These are phyloP conservation scores for Sorex fumeus DNA, from an alignment of 2,113 vertebrate species.

Conservation along the genomic window DNA sequence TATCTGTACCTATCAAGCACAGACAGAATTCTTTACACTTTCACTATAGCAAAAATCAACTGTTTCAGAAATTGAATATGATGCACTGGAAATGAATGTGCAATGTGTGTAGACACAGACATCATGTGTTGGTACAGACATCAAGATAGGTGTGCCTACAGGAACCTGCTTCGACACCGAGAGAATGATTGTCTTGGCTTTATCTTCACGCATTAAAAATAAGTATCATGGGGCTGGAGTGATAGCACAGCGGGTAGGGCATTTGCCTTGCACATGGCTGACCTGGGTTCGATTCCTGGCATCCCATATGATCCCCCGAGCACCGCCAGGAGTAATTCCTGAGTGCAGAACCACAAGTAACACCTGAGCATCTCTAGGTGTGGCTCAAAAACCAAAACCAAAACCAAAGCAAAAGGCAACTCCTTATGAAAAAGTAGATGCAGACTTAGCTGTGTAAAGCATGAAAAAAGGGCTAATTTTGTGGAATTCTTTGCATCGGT, in stretches of 20 bases:
- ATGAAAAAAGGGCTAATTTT: background rate
- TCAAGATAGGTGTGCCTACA: background rate
- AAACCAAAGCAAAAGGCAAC: background rate
- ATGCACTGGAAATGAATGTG: background rate
- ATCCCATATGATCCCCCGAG: too few species aligned
- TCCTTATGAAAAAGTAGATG: slow-evolving; percentile 34
- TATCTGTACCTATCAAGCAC: background rate
- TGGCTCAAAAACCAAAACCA: too few species aligned
- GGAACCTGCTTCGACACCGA: background rate
- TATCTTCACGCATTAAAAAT: slow-evolving; percentile 54
- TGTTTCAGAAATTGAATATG: background rate
- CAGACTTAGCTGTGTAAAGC: background rate
- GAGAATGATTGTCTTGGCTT: background rate
- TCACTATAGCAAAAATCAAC: background rate
- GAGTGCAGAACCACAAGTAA: too few species aligned
- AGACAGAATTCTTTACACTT: background rate
- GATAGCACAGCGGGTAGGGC: too few species aligned
- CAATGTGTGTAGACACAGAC: background rate
- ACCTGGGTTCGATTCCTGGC: too few species aligned
- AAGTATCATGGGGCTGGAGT: background rate
- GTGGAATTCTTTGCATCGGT: background rate
- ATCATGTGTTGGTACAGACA: background rate
- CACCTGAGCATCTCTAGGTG: too few species aligned
- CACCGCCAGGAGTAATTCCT: too few species aligned
- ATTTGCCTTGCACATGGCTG: too few species aligned